Percentiles rank a stretch among this genome's conserved stretches.
Conservation (phyloP, 2,888 invertebrate species). For the Temnothorax unifasciatus region DNA sequence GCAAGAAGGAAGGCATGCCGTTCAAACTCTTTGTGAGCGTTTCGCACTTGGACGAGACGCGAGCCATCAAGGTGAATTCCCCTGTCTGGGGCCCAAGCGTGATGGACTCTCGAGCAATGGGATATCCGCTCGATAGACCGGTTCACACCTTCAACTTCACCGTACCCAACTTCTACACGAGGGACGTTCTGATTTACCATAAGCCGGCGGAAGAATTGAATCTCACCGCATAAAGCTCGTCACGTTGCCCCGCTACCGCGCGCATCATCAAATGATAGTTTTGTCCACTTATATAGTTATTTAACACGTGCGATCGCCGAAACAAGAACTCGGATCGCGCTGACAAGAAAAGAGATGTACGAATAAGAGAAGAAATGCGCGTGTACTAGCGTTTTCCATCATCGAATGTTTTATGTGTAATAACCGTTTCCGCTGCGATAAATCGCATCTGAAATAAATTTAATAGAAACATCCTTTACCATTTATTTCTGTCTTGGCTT, state of each 20-base stretch:
- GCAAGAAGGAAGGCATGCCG: slow-evolving; percentile 89
- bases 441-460: slow-evolving; percentile 20
- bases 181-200: slow-evolving; percentile 82
- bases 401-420: not conserved
- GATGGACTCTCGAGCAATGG: slow-evolving; percentile 86
- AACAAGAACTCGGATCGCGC: not conserved
- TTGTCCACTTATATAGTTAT: not conserved
- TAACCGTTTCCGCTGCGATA: not conserved
- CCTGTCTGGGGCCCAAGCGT: slow-evolving; percentile 78
- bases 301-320: not conserved
- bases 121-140: slow-evolving; percentile 88
- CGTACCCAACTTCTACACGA: slow-evolving; percentile 77
- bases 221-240: slow-evolving; percentile 64
- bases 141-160: slow-evolving; percentile 79
- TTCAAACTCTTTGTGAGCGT: slow-evolving; percentile 89
- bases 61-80: slow-evolving; percentile 81
- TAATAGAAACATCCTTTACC: not conserved
- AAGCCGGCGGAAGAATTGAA: slow-evolving; percentile 80
- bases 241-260: not conserved
- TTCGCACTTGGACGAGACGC: slow-evolving; percentile 85
- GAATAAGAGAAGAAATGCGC: slow-evolving; percentile 13
- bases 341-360: slow-evolving; percentile 12
- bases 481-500: not conserved
- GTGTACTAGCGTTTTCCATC: not conserved
- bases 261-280: not conserved